Conservation (phyloP, 2,888 invertebrate genomes). For the Heteropelma amictum region DNA sequence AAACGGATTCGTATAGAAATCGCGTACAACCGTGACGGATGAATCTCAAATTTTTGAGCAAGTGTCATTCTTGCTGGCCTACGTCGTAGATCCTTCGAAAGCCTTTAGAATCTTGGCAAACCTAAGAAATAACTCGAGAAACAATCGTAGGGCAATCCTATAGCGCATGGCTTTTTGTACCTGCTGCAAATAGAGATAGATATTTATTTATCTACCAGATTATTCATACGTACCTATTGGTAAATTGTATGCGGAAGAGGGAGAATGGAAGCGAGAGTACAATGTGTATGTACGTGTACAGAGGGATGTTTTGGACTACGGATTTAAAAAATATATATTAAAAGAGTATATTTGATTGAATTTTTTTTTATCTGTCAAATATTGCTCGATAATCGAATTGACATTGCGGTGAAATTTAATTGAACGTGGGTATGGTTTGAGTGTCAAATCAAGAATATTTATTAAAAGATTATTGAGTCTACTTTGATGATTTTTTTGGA, state of each 20-base stretch:
- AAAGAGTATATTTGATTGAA: no score
- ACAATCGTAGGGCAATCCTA: conserved; percentile 14
- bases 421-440: no score
- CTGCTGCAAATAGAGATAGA: conserved; percentile 67
- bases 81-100: conserved; percentile 35
- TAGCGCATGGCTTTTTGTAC: conserved; percentile 68
- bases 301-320: background rate
- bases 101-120: conserved; percentile 51
- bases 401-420: no score
- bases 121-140: conserved; percentile 24
- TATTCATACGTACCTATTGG: conserved; percentile 58
- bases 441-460: no score
- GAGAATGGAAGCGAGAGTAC: background rate
- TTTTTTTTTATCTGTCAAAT: no score
- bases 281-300: background rate
- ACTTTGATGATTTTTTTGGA: no score
- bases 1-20: background rate
- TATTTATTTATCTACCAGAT: conserved; percentile 72
- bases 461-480: no score
- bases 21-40: background rate
- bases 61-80: conserved; percentile 46
- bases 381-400: no score
- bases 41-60: conserved; percentile 12
- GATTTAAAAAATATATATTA: no score
- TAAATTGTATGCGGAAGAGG: conserved; percentile 18